A percentile compares a stretch with the other conserved stretches of the same genome.
Evolutionary conservation across 2,797 vertebrate species (phyloP).

Genomic region (Microcaecilia unicolor): DNA sequence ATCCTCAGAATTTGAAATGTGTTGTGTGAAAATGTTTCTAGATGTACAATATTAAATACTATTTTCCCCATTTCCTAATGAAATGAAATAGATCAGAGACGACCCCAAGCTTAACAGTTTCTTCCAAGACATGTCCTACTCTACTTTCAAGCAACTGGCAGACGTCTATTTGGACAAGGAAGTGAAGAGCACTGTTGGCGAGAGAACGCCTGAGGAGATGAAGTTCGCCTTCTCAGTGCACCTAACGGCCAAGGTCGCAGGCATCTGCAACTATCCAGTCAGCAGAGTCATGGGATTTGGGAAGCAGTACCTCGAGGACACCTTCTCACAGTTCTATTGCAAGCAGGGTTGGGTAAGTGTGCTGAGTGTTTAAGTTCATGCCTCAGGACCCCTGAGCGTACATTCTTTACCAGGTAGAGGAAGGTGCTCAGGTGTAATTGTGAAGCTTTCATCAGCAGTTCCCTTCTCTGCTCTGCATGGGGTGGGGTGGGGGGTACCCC

Average conservation of each 20-base stretch:
- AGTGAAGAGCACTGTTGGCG: background rate
- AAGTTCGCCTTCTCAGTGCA: slow-evolving; percentile 70
- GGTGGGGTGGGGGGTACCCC: too few relatives aligned
- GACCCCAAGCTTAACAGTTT: slow-evolving; percentile 53
- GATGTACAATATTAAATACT: fast-evolving
- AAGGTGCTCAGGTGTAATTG: background rate
- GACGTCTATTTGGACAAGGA: slow-evolving; percentile 54
- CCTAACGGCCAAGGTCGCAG: slow-evolving; percentile 63
- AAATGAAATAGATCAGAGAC: slow-evolving; percentile 57
- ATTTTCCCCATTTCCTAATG: too few relatives aligned
- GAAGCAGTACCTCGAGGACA: slow-evolving; percentile 58
- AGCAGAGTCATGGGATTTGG: slow-evolving; percentile 73
- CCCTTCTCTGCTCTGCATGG: too few relatives aligned
- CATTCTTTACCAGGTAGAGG: background rate
- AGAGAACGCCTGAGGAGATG: slow-evolving; percentile 48
- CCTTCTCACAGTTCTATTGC: slow-evolving; percentile 44
- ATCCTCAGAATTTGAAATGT: too few relatives aligned
- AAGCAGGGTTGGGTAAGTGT: slow-evolving; percentile 35
- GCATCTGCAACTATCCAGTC: slow-evolving; percentile 56
- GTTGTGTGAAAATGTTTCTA: fast-evolving
- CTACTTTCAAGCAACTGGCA: slow-evolving; percentile 70
- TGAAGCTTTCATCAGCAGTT: too few relatives aligned
- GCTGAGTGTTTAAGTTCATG: too few relatives aligned
- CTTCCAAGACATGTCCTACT: slow-evolving; percentile 66
- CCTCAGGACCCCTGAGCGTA: background rate